Conservation (phyloP, 2,797 vertebrate genomes). For the Muraenolepis orangiensis region DNA sequence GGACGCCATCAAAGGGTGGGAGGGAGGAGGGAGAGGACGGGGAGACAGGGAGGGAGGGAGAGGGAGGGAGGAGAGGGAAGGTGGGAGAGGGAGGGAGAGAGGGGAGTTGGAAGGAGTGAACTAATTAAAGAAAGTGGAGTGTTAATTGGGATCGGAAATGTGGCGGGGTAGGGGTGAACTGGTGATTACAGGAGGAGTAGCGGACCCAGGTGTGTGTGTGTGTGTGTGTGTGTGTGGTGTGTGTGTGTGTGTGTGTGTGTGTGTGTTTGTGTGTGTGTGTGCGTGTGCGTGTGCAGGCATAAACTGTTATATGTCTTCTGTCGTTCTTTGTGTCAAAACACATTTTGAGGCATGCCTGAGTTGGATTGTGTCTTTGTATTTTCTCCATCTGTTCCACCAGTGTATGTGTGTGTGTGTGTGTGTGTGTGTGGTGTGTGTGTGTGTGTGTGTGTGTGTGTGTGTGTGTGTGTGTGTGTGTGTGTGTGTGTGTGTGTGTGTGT, state of each 20-base stretch:
- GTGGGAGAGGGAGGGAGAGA: neutral
- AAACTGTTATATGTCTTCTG: conserved; percentile 45
- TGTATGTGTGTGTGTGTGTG: neutral
- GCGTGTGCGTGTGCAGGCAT: neutral
- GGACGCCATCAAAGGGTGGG: neutral
- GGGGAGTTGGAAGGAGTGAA: conserved; percentile 18
- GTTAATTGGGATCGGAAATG: conserved; percentile 44
- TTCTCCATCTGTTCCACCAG: conserved; percentile 13
- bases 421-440: no score
- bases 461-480: neutral
- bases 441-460: no score
- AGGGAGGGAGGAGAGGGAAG: neutral
- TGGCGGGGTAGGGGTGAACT: no score
- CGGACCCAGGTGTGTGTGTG: conserved; percentile 49
- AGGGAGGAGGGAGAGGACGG: neutral
- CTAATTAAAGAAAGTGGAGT: conserved; percentile 57
- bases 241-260: neutral
- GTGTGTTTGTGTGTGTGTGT: neutral
- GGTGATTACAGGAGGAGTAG: conserved; percentile 47
- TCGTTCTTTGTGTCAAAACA: conserved; percentile 15
- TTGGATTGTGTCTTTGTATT: conserved; percentile 11
- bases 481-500: no score
- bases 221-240: neutral
- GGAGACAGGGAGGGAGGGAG: neutral
- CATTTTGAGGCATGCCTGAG: conserved; percentile 15